Conservation (phyloP, 1,140 invertebrate genomes). For the Macrobrachium nipponense region DNA sequence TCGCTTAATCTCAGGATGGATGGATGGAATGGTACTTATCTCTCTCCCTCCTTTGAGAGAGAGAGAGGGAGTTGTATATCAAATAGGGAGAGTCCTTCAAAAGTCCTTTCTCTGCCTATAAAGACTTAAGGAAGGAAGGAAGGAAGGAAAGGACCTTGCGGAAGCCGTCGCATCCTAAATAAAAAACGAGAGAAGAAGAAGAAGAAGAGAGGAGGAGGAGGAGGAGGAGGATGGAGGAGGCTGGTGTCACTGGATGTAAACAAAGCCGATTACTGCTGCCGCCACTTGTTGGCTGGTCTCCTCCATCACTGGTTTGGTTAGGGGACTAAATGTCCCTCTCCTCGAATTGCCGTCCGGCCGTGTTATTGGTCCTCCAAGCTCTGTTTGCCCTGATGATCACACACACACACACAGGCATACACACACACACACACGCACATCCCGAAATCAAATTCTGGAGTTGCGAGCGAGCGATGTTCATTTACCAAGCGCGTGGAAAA, state of each 20-base stretch:
- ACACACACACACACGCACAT: too few relatives aligned
- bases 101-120: too few relatives aligned
- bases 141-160: too few relatives aligned
- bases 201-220: too few relatives aligned
- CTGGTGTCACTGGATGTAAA: background rate
- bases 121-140: too few relatives aligned
- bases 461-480: background rate
- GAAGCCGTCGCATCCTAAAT: background rate
- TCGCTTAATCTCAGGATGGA: too few relatives aligned
- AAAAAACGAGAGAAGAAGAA: background rate
- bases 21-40: too few relatives aligned
- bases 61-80: too few relatives aligned
- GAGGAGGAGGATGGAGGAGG: too few relatives aligned
- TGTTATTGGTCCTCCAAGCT: slow-evolving; percentile 4
- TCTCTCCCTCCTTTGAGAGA: too few relatives aligned
- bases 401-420: too few relatives aligned
- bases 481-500: background rate
- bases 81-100: too few relatives aligned
- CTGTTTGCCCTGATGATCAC: slow-evolving; percentile 3
- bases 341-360: background rate
- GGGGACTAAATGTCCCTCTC: background rate
- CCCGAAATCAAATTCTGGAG: slow-evolving; percentile 2
- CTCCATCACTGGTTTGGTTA: background rate
- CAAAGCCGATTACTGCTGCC: background rate
- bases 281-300: background rate